phyloP scores from a whole-genome alignment of 2,113 vertebrate genomes.

The Calidris pygmaea region DNA sequence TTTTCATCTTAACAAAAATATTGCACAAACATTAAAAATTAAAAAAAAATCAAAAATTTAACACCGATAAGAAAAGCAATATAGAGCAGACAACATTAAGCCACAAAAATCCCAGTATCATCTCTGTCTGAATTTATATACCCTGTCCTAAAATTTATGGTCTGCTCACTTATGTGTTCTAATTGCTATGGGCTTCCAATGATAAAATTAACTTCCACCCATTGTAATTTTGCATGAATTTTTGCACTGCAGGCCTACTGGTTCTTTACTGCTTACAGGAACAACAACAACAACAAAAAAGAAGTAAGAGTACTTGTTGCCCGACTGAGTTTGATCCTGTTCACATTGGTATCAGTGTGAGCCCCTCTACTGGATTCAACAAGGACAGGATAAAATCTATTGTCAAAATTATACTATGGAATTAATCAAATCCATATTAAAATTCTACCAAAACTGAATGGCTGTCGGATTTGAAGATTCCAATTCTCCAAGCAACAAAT shows the following conservation, averaged over 20 bases:
- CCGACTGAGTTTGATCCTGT: background rate
- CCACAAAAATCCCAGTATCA: background rate
- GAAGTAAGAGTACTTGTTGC: background rate
- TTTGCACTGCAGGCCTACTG: conserved; percentile 10
- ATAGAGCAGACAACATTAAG: background rate
- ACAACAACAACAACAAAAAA: background rate
- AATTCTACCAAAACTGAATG: conserved; percentile 41
- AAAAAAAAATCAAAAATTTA: background rate
- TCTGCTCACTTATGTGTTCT: conserved; percentile 38
- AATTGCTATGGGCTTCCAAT: conserved; percentile 44
- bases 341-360: background rate
- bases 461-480: background rate
- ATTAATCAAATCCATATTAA: conserved; percentile 37
- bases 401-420: background rate
- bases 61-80: background rate
- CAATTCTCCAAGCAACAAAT: background rate
- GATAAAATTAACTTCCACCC: conserved; percentile 45
- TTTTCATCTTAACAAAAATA: background rate
- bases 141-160: conserved; percentile 35
- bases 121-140: conserved; percentile 38
- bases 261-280: background rate
- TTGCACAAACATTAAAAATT: background rate
- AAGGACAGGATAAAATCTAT: background rate
- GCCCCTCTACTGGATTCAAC: background rate
- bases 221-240: conserved; percentile 9